Percentiles rank a stretch among this genome's conserved stretches.
These are phyloP conservation scores for Aplochiton taeniatus DNA, from an alignment of 2,797 vertebrate genomes.

Conservation along the genomic window DNA sequence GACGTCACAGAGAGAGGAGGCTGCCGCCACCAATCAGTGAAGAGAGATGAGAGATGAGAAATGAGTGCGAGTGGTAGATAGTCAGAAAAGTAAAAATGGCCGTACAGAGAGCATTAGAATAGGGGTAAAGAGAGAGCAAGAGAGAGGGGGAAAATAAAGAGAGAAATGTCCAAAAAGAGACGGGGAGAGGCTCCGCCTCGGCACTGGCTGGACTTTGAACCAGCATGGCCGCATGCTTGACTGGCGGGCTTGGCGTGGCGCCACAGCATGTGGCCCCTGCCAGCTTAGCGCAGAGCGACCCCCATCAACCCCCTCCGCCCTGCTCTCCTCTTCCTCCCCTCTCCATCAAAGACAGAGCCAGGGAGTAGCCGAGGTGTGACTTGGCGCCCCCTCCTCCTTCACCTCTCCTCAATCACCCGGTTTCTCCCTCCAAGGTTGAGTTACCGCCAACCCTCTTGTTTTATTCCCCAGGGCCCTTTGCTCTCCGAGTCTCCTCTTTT, in stretches of 20 bases:
- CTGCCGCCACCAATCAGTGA: constrained; percentile 34
- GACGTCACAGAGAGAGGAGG: constrained; percentile 35
- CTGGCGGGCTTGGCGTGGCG: constrained; percentile 43
- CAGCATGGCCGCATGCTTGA: constrained; percentile 31
- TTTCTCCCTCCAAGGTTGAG: constrained; percentile 22
- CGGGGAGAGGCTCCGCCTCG: neutral
- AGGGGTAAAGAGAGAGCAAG: constrained; percentile 37
- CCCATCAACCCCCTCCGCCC: constrained; percentile 41
- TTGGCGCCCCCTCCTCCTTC: constrained; percentile 34
- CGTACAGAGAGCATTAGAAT: constrained; percentile 15
- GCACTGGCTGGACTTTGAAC: constrained; percentile 11
- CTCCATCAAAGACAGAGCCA: constrained; percentile 23
- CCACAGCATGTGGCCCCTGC: constrained; percentile 38
- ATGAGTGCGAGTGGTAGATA: neutral
- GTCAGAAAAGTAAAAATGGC: neutral
- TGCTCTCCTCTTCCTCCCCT: constrained; percentile 20
- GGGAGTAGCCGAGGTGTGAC: constrained; percentile 39
- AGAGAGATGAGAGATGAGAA: neutral
- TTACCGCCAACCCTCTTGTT: constrained; percentile 11
- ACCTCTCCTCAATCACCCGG: constrained; percentile 38
- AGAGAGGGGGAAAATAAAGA: constrained; percentile 18
- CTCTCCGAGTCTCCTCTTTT: constrained; percentile 24
- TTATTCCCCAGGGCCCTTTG: neutral
- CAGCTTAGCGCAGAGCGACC: constrained; percentile 34
- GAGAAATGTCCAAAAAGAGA: neutral